Evolutionary conservation across 2,888 invertebrate genomes (phyloP).

Genomic region (Pollenia labialis): DNA sequence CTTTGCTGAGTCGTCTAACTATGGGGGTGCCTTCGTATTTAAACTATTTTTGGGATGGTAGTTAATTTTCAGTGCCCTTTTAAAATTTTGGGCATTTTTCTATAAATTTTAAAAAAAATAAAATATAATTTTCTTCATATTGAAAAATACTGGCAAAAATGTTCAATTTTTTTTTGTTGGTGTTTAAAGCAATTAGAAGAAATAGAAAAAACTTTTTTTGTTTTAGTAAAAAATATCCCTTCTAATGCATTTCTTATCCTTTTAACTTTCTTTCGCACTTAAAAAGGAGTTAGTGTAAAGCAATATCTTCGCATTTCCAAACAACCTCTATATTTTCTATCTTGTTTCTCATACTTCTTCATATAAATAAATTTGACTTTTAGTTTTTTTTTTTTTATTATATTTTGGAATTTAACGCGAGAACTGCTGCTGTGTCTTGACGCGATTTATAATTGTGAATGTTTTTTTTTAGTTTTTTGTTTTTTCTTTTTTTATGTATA

Average conservation of each 20-base stretch:
- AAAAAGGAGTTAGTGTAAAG: not conserved
- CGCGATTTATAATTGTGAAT: slow-evolving; percentile 71
- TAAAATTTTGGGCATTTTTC: too few relatives aligned
- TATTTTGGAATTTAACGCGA: slow-evolving; percentile 60
- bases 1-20: too few relatives aligned
- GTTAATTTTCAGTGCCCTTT: too few relatives aligned
- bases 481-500: slow-evolving; percentile 13
- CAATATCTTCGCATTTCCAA: not conserved
- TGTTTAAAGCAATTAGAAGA: too few relatives aligned
- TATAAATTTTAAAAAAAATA: too few relatives aligned
- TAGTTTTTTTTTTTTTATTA: slow-evolving; percentile 21
- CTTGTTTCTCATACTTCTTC: not conserved
- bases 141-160: too few relatives aligned
- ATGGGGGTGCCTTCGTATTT: too few relatives aligned
- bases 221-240: not conserved
- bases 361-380: slow-evolving; percentile 38
- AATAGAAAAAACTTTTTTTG: too few relatives aligned
- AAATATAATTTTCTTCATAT: too few relatives aligned
- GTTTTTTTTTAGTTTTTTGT: slow-evolving; percentile 49
- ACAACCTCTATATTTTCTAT: slow-evolving; percentile 25
- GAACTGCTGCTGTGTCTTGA: slow-evolving; percentile 73
- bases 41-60: too few relatives aligned
- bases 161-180: too few relatives aligned
- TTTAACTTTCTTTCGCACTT: not conserved
- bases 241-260: not conserved